Percentiles rank a stretch among this genome's conserved stretches.
Evolutionary conservation across 2,113 vertebrate genomes (phyloP).

Genomic region (Casuarius casuarius): DNA sequence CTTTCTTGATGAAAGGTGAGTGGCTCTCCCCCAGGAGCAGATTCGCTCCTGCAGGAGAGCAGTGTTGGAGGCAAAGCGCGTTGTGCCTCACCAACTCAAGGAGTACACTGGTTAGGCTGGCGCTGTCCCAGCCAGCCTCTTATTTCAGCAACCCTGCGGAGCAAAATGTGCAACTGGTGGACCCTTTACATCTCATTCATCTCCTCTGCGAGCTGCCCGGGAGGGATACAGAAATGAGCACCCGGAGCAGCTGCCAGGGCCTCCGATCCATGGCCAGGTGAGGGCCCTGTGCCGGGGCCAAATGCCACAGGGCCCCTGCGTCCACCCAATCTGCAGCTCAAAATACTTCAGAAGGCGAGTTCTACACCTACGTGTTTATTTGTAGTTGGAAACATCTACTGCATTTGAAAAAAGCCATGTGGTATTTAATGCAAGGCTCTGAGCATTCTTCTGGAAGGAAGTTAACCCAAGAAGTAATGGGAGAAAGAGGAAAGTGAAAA

Average conservation of each 20-base stretch:
- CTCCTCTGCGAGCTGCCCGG: background rate
- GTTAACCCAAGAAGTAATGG: background rate
- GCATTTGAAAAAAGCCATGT: background rate
- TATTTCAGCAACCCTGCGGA: background rate
- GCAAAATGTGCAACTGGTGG: accelerated
- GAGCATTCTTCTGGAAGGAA: background rate
- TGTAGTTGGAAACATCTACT: background rate
- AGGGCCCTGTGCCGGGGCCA: background rate
- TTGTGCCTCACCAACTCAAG: background rate
- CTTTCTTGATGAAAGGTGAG: background rate
- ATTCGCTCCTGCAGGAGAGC: background rate
- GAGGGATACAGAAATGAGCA: background rate
- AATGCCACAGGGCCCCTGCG: accelerated
- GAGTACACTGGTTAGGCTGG: background rate
- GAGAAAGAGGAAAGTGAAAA: background rate
- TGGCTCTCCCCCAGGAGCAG: accelerated
- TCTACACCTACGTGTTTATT: background rate
- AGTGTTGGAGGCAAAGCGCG: background rate
- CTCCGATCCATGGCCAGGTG: background rate
- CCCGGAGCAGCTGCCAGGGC: background rate
- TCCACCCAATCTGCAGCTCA: background rate
- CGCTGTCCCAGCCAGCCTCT: background rate
- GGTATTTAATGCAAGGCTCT: background rate
- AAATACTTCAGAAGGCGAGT: background rate
- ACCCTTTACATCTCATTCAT: background rate